Base-by-base conservation (phyloP, 1,140 invertebrate species). In the Halesus radiatus region DNA sequence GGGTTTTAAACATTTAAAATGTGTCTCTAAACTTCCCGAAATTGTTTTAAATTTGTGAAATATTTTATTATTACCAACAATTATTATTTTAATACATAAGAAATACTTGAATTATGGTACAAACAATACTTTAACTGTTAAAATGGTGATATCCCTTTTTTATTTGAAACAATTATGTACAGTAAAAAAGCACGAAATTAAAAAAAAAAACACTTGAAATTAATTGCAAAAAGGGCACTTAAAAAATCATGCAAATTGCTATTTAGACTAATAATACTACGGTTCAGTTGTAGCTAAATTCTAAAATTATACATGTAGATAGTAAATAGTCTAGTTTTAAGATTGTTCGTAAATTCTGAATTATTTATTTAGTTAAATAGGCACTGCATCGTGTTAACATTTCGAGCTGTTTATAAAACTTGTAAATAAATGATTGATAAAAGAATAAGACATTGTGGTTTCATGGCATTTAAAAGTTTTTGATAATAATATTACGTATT, bases 281-380 rank as follows among this genome's bases (percentile, higher is more conserved):
- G 68, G 50, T 20, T 72, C 68, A 54, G 50, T 72, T 52, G 50
- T 52, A 53, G 68, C 68, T 53, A n/a, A 23, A 23, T 72, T 72
- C 50, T 53, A 72, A 70, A 70, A 70, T 70, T 45, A 45, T 13
- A 45, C 16, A 53, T 26, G 50, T 72, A 72, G 68, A 54, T 72
- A 72, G 66, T 26, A 72, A 72, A 72, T 72, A 72, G 20, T 32
- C 54, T 26, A 60, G 7, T 26, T 26, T 23, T 60, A 60, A 22
- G 23, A 60, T 45, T 45, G 37, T 45, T 45, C 37, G 13, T 45
- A 45, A 45, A 13, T 45, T 26, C 10, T 60, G 23, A 60, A 22
- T 22, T 20, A 22, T 23, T 22, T 60, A 60, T 23, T 60, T 23
- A 60, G 23, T 60, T 60, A 8, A 20, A 23, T 18, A 22, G 20